phyloP scores from a whole-genome alignment of 1,140 invertebrate species.

The Epicauta chinensis region DNA sequence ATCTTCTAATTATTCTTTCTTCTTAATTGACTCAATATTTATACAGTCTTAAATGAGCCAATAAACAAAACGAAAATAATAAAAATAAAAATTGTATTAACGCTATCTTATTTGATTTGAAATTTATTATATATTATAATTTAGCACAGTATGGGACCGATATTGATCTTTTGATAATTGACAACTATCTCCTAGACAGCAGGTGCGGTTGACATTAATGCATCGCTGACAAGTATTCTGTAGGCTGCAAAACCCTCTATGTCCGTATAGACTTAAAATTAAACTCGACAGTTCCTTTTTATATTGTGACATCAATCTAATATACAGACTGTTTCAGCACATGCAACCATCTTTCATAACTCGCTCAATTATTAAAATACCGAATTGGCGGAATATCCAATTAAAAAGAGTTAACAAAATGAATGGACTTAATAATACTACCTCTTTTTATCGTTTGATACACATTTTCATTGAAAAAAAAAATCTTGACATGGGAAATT shows the following conservation, averaged over 20 bases:
- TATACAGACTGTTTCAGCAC: slow-evolving; percentile 2
- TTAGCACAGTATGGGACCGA: slow-evolving; percentile 12
- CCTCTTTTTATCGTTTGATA: no score
- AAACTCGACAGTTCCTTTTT: slow-evolving; percentile 10
- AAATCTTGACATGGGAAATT: no score
- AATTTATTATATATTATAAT: slow-evolving; percentile 13
- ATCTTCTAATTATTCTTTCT: slow-evolving; percentile 1
- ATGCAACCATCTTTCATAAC: no score
- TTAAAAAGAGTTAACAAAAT: no score
- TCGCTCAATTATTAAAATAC: no score
- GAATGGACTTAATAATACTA: no score
- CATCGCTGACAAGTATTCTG: slow-evolving; percentile 16
- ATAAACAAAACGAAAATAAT: neutral
- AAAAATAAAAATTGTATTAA: no score
- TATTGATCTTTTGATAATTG: slow-evolving; percentile 18
- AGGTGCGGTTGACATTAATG: slow-evolving; percentile 16
- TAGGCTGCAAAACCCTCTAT: slow-evolving; percentile 11
- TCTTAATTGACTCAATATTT: slow-evolving; percentile 6
- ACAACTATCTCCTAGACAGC: slow-evolving; percentile 16
- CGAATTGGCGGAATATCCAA: no score
- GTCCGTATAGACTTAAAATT: slow-evolving; percentile 14
- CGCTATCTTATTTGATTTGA: neutral
- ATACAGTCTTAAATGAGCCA: neutral
- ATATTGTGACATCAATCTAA: slow-evolving; percentile 9
- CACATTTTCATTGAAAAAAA: no score